These are phyloP conservation scores for Datnioides undecimradiatus DNA, from an alignment of 2,113 vertebrate genomes.

Conservation along the genomic window DNA sequence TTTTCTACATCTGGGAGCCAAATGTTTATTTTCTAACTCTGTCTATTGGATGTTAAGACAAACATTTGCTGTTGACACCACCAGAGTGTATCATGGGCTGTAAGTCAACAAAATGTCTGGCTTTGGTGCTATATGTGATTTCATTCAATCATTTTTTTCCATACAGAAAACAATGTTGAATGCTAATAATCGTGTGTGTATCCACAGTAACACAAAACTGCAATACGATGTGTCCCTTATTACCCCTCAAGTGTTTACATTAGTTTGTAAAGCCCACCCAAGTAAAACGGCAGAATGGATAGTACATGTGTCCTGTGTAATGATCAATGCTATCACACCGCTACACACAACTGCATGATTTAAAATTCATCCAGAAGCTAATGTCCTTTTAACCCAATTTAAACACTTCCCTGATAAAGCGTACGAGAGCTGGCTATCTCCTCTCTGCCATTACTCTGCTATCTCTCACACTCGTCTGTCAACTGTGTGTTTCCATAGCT, in stretches of 20 bases:
- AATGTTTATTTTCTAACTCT: slow-evolving; percentile 51
- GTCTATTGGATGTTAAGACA: slow-evolving; percentile 27
- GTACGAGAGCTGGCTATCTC: slow-evolving; percentile 27
- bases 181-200: background rate
- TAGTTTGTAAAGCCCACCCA: background rate
- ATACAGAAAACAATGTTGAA: background rate
- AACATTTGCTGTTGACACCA: slow-evolving; percentile 25
- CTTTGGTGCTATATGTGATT: background rate
- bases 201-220: too few species aligned
- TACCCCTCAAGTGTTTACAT: background rate
- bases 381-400: slow-evolving; percentile 35
- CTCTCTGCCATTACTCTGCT: slow-evolving; percentile 31
- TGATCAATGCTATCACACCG: slow-evolving; percentile 9
- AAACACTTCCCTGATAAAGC: slow-evolving; percentile 42
- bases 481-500: slow-evolving; percentile 40
- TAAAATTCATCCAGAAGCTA: slow-evolving; percentile 29
- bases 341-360: slow-evolving; percentile 1
- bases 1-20: slow-evolving; percentile 31
- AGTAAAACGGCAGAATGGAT: background rate
- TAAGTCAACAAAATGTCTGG: background rate
- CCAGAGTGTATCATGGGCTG: slow-evolving; percentile 8
- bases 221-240: background rate
- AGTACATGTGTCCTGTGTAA: background rate
- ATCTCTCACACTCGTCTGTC: slow-evolving; percentile 38
- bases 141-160: background rate